These are phyloP conservation scores for Polypedilum vanderplanki DNA, from an alignment of 1,140 invertebrate species.

Conservation along the genomic window DNA sequence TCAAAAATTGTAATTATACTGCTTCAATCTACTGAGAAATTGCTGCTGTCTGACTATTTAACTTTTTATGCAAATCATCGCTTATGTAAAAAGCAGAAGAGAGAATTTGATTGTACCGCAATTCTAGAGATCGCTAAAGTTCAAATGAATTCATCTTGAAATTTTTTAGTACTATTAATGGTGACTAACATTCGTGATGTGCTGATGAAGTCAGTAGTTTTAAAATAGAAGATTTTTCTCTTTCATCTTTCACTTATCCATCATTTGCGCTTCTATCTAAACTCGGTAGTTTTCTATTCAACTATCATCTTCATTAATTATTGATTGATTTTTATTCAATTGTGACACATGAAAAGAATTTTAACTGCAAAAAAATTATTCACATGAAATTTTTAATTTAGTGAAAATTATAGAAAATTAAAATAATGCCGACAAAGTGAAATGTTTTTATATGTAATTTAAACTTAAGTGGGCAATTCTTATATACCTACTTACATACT, in stretches of 20 bases:
- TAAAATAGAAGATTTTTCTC: background rate
- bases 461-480: background rate
- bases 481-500: too few relatives aligned
- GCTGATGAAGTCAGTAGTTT: constrained; percentile 1
- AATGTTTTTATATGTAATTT: background rate
- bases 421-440: background rate
- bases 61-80: constrained; percentile 24
- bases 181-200: background rate
- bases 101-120: background rate
- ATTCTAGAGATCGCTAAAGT: constrained; percentile 8
- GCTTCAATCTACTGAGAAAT: background rate
- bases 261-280: background rate
- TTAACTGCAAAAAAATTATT: too few relatives aligned
- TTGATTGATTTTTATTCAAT: constrained; percentile 14
- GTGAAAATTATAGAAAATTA: background rate
- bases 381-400: too few relatives aligned
- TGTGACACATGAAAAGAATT: background rate
- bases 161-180: too few relatives aligned
- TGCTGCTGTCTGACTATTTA: constrained; percentile 14
- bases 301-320: background rate
- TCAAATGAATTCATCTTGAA: background rate
- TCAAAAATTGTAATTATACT: constrained; percentile 25
- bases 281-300: background rate
- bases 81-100: background rate
- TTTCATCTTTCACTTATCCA: constrained; percentile 5